phyloP scores from a whole-genome alignment of 2,797 vertebrate species.

The Hydrophis major region DNA sequence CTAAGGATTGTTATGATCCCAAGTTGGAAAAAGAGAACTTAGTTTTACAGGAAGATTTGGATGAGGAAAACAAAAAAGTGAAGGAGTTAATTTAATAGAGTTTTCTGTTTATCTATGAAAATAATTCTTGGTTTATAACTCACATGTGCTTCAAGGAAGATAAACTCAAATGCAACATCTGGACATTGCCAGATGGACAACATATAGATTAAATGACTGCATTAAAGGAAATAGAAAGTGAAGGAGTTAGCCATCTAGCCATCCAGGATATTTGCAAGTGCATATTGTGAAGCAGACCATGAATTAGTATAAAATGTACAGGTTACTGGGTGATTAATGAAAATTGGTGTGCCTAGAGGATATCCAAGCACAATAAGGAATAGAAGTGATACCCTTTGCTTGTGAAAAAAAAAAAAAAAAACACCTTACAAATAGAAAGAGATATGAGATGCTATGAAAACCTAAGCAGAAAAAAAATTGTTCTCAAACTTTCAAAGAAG shows the following conservation, averaged over 20 bases:
- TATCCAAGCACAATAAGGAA: not conserved
- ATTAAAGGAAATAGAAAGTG: not conserved
- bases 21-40: not conserved
- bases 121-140: not conserved
- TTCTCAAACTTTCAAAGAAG: not conserved
- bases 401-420: not conserved
- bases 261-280: not conserved
- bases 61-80: not conserved
- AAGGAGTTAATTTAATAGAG: not conserved
- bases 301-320: not conserved
- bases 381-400: not conserved
- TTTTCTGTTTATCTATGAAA: not conserved
- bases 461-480: not conserved
- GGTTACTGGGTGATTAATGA: not conserved
- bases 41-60: not conserved
- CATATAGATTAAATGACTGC: not conserved
- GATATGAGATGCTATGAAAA: not conserved
- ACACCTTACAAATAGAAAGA: not conserved
- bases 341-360: not conserved
- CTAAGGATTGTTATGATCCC: not conserved
- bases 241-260: not conserved
- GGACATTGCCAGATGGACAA: not conserved
- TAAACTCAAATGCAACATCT: not conserved
- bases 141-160: not conserved
- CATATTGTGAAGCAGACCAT: not conserved